Conservation (phyloP, 2,888 invertebrate species). For the Invenusta paracnida region DNA sequence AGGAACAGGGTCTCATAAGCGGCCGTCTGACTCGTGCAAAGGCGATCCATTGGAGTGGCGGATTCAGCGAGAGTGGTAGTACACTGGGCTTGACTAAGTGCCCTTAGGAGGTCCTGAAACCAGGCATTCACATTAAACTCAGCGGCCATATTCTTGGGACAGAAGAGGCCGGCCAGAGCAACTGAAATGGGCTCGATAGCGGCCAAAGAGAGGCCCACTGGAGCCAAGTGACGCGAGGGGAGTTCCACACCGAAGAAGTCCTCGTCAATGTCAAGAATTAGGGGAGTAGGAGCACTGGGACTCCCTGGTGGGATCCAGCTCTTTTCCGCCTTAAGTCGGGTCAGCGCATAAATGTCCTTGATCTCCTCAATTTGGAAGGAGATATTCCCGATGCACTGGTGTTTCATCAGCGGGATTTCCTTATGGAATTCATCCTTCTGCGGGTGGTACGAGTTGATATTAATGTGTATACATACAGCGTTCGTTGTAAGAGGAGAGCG, state of each 20-base stretch:
- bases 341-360: not conserved
- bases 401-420: not conserved
- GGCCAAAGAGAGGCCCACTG: not conserved
- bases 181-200: not conserved
- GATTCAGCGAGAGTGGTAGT: not conserved
- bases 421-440: too few species aligned
- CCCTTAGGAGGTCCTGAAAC: not conserved
- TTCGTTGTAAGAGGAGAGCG: too few species aligned
- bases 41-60: not conserved
- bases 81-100: not conserved
- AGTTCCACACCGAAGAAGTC: constrained; percentile 29
- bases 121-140: not conserved
- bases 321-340: not conserved
- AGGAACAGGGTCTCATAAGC: not conserved
- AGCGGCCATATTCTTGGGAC: not conserved
- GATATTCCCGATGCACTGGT: not conserved
- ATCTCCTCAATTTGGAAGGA: not conserved
- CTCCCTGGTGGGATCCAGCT: not conserved
- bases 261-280: constrained; percentile 15
- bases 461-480: too few species aligned
- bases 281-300: not conserved
- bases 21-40: not conserved
- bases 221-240: not conserved
- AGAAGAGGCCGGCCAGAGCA: not conserved
- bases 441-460: too few species aligned